Conservation (phyloP, 2,888 invertebrate species). For the Heliconius cydno region DNA sequence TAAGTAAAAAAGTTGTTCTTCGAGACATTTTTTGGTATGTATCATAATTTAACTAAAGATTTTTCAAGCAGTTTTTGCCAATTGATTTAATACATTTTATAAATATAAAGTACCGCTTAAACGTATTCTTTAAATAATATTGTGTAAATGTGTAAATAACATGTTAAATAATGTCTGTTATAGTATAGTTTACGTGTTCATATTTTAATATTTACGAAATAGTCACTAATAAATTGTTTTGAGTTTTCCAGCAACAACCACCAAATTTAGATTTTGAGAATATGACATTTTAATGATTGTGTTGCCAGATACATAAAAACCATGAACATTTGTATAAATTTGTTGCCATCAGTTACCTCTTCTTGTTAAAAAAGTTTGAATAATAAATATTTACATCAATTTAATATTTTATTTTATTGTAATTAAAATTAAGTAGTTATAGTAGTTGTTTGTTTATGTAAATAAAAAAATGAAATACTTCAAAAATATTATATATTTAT, state of each 20-base stretch:
- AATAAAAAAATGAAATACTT: slow-evolving; percentile 1
- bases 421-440: background rate
- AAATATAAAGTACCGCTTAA: background rate
- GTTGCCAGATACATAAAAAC: background rate
- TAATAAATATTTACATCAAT: too few relatives aligned
- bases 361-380: too few relatives aligned
- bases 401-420: background rate
- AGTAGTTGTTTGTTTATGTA: background rate
- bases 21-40: slow-evolving; percentile 61
- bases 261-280: background rate
- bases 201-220: slow-evolving; percentile 21
- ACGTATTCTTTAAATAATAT: background rate
- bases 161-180: background rate
- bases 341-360: background rate
- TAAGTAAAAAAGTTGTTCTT: slow-evolving; percentile 67
- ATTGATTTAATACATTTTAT: background rate
- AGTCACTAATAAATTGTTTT: background rate
- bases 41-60: slow-evolving; percentile 6
- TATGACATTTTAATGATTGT: background rate
- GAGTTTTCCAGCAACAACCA: background rate
- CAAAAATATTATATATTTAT: slow-evolving; percentile 6
- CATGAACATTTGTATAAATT: background rate
- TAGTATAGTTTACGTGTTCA: background rate
- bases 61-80: background rate
- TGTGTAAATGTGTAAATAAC: background rate